Percentiles rank a stretch among this genome's conserved stretches.
Evolutionary conservation across 2,113 vertebrate species (phyloP).

Genomic region (Dasypus novemcinctus): DNA sequence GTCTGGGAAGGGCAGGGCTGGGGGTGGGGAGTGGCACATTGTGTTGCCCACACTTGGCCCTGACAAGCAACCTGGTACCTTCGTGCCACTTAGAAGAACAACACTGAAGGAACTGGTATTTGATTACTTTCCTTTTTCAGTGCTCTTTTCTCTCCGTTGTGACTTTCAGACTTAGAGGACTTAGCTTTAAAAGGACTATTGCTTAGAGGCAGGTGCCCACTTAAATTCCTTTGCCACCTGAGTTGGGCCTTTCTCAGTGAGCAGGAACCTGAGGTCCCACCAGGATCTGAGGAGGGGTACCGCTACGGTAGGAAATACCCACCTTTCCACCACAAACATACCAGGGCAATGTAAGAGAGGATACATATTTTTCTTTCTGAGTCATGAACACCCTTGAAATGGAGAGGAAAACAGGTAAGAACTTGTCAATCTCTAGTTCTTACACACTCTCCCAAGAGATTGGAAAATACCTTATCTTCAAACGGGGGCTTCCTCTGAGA

Average conservation of each 20-base stretch:
- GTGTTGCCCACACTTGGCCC: neutral
- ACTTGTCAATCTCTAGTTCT: neutral
- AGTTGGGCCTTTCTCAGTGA: neutral
- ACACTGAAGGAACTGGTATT: neutral
- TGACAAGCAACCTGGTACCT: neutral
- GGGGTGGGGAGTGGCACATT: neutral
- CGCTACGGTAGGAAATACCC: neutral
- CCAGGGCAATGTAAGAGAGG: neutral
- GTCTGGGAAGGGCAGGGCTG: neutral
- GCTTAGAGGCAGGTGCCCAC: neutral
- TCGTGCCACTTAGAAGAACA: neutral
- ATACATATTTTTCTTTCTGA: neutral
- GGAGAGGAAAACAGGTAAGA: neutral
- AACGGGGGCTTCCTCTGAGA: neutral
- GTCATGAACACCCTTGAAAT: neutral
- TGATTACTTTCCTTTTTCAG: neutral
- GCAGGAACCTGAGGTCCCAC: neutral
- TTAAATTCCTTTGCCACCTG: neutral
- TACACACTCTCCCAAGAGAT: neutral
- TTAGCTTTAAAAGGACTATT: neutral
- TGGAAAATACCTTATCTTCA: neutral
- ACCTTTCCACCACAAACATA: neutral
- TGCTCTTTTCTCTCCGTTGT: neutral
- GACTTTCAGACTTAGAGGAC: neutral
- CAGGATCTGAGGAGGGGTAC: neutral